phyloP scores from a whole-genome alignment of 1,140 invertebrate species.

The Aricia agestis region DNA sequence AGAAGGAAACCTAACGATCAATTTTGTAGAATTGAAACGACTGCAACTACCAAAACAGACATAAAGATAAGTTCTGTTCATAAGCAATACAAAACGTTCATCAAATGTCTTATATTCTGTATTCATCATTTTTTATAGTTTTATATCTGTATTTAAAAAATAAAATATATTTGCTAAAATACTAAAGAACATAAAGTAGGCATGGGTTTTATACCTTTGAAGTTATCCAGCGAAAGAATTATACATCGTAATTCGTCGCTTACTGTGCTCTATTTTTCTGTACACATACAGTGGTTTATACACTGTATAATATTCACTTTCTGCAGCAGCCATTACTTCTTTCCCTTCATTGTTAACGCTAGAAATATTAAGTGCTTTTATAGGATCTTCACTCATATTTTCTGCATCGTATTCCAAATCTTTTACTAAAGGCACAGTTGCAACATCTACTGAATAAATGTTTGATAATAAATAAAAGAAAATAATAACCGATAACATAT shows the following conservation, averaged over 20 bases:
- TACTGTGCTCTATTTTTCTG: conserved; percentile 56
- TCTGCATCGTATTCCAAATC: neutral
- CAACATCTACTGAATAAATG: neutral
- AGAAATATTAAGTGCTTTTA: neutral
- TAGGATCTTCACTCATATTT: neutral
- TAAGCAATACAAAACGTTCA: too few species aligned
- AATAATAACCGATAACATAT: neutral
- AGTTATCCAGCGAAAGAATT: conserved; percentile 60
- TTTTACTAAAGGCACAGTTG: neutral
- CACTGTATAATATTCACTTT: conserved; percentile 41
- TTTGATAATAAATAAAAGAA: neutral
- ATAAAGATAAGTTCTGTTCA: too few species aligned
- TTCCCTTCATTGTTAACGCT: conserved; percentile 5
- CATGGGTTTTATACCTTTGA: too few species aligned
- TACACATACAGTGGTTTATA: conserved; percentile 58
- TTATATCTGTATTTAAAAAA: too few species aligned
- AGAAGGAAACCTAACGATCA: too few species aligned
- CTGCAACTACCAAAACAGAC: too few species aligned
- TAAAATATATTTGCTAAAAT: too few species aligned
- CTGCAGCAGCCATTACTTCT: conserved; percentile 39
- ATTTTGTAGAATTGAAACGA: too few species aligned
- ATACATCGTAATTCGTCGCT: conserved; percentile 58
- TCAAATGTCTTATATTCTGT: too few species aligned
- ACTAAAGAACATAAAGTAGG: too few species aligned
- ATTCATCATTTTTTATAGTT: too few species aligned